Base-by-base conservation (phyloP, 1,140 invertebrate genomes). In the Thaumetopoea pityocampa region DNA sequence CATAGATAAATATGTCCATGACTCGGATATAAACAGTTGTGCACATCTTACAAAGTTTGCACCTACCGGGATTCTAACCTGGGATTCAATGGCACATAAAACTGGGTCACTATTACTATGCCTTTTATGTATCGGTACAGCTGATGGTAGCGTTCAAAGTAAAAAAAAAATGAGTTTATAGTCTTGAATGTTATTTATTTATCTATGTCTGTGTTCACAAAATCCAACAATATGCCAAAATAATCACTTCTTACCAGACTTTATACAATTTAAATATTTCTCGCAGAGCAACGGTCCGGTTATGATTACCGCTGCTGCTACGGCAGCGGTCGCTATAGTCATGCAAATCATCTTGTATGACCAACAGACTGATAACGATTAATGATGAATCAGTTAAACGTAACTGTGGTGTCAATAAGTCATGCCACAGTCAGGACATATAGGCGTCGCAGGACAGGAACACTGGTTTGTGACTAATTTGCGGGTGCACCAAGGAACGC, bases 381-480 rank as follows among this genome's bases (percentile, higher is more conserved):
- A 2, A n/a, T 8, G n/a, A 23, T 23, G 5, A 19, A 4, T 10
- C 10, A 15, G 11, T 10, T n/a, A 10, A 28, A 28, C 6, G 0
- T 12, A 19, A 5, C 35, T 10, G 6, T 17, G 8, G 6, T 26
- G 27, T 67, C 34, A 79, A 10, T 69, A 76, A 1, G 60, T 38
- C 28, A 70, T 57, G 20, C 73, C 73, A 37, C 77, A 81, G 7
- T 78, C 71, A 7, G 69, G 58, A 41, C 77, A 81, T 16, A 65
- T 33, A 5, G 71, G 72, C 5, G 42, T 42, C 2, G 53, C 4
- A 1, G 73, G 66, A 41, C 77, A 81, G 4, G 32, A 18, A 34
- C 77, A 81, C 41, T 53, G 66, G 8, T 42, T 58, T 5, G 40
- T 30, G 9, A 62, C 54, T 1, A 71, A 33, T 0, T 38, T 48